Base-by-base conservation (phyloP, 2,113 vertebrate genomes). In the Sakesphorus luctuosus region DNA sequence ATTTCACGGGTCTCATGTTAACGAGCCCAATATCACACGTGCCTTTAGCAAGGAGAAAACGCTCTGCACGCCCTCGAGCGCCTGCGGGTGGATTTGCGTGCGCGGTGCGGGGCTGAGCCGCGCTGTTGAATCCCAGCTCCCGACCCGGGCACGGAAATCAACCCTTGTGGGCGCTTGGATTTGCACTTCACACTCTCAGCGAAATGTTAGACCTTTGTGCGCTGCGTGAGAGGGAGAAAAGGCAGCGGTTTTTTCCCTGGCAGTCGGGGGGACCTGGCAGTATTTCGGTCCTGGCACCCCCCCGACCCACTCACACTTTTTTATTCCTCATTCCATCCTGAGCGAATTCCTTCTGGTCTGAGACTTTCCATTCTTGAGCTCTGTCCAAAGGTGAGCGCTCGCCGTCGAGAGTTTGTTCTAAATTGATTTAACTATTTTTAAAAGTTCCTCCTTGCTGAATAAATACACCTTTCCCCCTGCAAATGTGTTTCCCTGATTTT, bases 291-390 rank as follows among this genome's bases (percentile, higher is more conserved):
- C 90, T 78, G 90, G 85, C 75, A 93, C 52, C 88, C 88, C 81
- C 44, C 52, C 75, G 87, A 72, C 65, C 47, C 76, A 36, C 68
- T 83, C 18, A 4, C 72, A 66, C 87, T 63, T 90, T 89, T 88
- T 79, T 46, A 77, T 77, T 88, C 68, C 90, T 86, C 72, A 14
- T 90, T 93, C 78, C 85, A 90, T 96, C 90, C 96, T 94, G 94
- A 25, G 0, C 25, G 5, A 97, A 96, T 96, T 96, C 96, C 88
- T 96, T 92, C 86, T 92, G 92, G 93, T 95, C 93, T 95, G 92
- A 96, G 92, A 96, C 83, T 95, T 97, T 96, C 95, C 92, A 93
- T 94, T 97, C 96, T 88, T 95, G 93, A 87, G 90, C 61, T 43
- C 90, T 6, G 40, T 89, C 93, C 96, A 96, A 71, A 94, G 93